Conservation (phyloP, 23 tunicate species). For the Clavelina lepadiformis region DNA sequence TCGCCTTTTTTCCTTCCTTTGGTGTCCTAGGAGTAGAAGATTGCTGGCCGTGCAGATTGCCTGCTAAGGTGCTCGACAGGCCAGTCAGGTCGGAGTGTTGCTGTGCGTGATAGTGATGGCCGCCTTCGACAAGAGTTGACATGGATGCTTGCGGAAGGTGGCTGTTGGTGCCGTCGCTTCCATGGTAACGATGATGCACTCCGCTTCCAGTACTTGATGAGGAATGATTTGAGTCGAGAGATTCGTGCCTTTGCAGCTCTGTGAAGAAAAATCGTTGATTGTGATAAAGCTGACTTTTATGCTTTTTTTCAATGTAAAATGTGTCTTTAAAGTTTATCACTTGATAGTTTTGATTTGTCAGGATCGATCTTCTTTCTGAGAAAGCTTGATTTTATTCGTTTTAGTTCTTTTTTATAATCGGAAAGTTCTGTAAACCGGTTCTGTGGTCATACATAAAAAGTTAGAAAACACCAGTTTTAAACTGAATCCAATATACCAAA, state of each 20-base stretch:
- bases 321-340: background rate
- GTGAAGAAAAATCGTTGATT: background rate
- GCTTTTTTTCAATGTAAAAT: no score
- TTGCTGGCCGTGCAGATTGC: slow-evolving; percentile 18
- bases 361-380: slow-evolving; percentile 56
- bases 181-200: slow-evolving; percentile 22
- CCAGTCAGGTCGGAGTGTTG: slow-evolving; percentile 53
- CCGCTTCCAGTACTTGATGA: slow-evolving; percentile 47
- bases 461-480: background rate
- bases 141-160: slow-evolving; percentile 35
- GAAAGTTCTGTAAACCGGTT: slow-evolving; percentile 42
- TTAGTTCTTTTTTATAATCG: slow-evolving; percentile 78
- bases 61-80: slow-evolving; percentile 20
- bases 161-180: slow-evolving; percentile 10
- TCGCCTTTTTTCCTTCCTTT: no score
- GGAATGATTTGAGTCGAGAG: slow-evolving; percentile 58
- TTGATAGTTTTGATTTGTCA: slow-evolving; percentile 31
- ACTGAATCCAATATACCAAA: background rate
- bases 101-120: slow-evolving; percentile 26
- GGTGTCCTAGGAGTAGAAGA: slow-evolving; percentile 37
- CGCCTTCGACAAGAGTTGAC: slow-evolving; percentile 19
- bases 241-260: slow-evolving; percentile 62
- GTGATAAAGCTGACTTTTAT: no score
- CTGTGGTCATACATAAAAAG: slow-evolving; percentile 7
- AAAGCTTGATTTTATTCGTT: slow-evolving; percentile 77